Evolutionary conservation across 2,888 invertebrate species (phyloP).

Genomic region (Eristalinus aeneus): DNA sequence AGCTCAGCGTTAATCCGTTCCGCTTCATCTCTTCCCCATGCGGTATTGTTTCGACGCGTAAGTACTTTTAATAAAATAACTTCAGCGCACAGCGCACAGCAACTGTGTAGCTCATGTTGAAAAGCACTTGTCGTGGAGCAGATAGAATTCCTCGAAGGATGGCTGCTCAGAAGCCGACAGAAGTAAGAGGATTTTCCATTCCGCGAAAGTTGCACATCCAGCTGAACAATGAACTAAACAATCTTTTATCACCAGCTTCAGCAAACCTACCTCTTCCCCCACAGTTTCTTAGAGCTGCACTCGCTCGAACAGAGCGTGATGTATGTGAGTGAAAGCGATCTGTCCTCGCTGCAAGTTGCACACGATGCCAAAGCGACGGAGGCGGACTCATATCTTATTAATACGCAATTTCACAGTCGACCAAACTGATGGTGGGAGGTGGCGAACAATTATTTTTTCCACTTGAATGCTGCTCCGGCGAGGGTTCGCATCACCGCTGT

Average conservation of each 20-base stretch:
- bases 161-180: not conserved
- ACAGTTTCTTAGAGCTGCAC: not conserved
- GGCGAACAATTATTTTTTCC: not conserved
- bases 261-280: not conserved
- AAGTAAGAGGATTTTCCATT: constrained; percentile 4
- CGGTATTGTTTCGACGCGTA: not conserved
- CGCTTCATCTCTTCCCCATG: not conserved
- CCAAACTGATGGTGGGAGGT: not conserved
- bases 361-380: not conserved
- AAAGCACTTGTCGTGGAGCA: not conserved
- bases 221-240: not conserved
- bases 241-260: not conserved
- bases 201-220: not conserved
- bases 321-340: no score
- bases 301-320: not conserved
- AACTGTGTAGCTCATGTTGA: not conserved
- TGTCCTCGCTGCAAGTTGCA: not conserved
- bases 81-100: not conserved
- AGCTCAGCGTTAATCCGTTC: constrained; percentile 6
- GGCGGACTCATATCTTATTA: not conserved
- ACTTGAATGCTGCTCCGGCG: not conserved
- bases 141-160: not conserved
- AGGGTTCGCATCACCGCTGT: not conserved
- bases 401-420: not conserved
- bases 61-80: not conserved